These are phyloP conservation scores for Rhagologus leucostigma DNA, from an alignment of 2,113 vertebrate genomes.

Conservation along the genomic window DNA sequence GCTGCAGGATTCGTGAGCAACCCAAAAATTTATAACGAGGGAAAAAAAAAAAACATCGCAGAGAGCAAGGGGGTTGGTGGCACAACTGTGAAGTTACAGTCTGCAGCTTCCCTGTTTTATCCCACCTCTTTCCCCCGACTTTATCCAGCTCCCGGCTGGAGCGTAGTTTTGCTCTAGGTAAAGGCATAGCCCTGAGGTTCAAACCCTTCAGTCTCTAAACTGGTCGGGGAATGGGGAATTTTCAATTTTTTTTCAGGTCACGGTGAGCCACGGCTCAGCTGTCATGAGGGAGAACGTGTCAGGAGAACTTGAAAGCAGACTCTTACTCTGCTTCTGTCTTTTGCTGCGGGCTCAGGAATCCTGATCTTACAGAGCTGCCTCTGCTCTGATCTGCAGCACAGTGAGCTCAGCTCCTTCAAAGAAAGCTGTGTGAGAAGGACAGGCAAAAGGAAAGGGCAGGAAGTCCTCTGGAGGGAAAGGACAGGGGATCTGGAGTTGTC, in stretches of 20 bases:
- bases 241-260: not conserved
- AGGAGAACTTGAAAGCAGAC: not conserved
- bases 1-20: not conserved
- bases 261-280: not conserved
- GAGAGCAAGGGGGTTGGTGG: not conserved
- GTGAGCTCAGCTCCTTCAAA: not conserved
- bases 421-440: not conserved
- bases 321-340: not conserved
- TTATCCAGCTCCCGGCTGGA: not conserved
- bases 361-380: not conserved
- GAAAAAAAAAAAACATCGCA: fast-evolving
- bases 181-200: not conserved
- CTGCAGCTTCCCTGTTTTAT: not conserved
- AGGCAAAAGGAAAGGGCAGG: not conserved
- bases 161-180: not conserved
- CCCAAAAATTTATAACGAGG: not conserved
- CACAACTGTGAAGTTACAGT: not conserved
- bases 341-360: not conserved
- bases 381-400: not conserved
- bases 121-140: not conserved
- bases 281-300: not conserved
- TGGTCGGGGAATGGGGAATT: not conserved
- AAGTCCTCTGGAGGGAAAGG: not conserved
- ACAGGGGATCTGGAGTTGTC: not conserved
- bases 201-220: fast-evolving